These are phyloP conservation scores for Xerus rutilus DNA, from an alignment of 2,797 vertebrate species.

Conservation along the genomic window DNA sequence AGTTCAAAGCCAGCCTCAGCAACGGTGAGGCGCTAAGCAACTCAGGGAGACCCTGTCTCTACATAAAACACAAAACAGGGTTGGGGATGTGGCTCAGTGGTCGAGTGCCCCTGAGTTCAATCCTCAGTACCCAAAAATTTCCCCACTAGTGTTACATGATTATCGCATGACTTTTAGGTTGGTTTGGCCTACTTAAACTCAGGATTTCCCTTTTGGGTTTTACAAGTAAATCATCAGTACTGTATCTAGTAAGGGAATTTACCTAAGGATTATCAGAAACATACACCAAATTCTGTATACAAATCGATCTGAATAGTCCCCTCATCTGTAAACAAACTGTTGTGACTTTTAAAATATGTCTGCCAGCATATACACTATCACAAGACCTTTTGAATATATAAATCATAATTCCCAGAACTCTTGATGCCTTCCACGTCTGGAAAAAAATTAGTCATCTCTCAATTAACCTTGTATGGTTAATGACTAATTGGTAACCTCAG, in stretches of 20 bases:
- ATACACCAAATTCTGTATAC: background rate
- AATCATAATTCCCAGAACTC: constrained; percentile 30
- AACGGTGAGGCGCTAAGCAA: too few species aligned
- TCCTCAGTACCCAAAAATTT: background rate
- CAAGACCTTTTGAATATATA: constrained; percentile 1
- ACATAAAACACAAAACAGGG: too few species aligned
- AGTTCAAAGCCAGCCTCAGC: too few species aligned
- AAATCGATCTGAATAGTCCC: background rate
- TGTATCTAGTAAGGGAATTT: background rate
- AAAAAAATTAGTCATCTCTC: constrained; percentile 12
- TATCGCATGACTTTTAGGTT: constrained; percentile 17
- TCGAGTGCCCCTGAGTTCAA: too few species aligned
- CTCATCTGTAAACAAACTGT: background rate
- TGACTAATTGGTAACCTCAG: constrained; percentile 3
- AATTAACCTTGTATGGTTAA: background rate
- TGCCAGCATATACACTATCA: background rate
- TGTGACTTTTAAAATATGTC: background rate
- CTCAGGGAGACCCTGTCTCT: too few species aligned
- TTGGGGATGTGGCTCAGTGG: too few species aligned
- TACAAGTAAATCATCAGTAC: background rate
- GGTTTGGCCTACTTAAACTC: background rate
- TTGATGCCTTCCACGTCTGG: background rate
- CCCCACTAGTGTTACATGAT: background rate
- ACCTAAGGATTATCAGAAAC: background rate
- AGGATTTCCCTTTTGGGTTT: background rate